Evolutionary conservation across 1,140 invertebrate species (phyloP), one percentile per base, ranked within the genome.

Genomic region (Drosophila lacertosa): DNA sequence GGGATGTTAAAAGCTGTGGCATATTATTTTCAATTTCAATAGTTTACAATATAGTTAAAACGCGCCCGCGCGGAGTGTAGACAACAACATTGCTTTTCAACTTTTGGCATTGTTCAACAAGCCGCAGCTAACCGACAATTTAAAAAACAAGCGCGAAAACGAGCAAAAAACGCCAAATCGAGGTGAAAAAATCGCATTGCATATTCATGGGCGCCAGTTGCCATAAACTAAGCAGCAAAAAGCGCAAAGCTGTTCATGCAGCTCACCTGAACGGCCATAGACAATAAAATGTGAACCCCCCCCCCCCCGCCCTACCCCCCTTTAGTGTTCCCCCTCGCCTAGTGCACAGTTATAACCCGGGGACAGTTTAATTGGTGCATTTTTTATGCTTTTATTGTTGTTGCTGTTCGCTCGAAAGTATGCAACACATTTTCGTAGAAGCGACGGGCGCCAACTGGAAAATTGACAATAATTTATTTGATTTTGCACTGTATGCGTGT

Each of bases 341-440:
- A 88, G 89, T 82, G 77, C 73, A 54, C 88, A 78, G 82, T 90
- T 90, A 76, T 88, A 90, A 81, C 83, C 79, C 82, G 83, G 88
- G 89, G 88, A 90, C 88, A 90, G 88, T 90, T 90, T 90, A 90
- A 90, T 90, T 90, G 88, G 78, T 90, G 80, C 81, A 90, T 81
- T 90, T 90, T 90, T 90, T 86, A 77, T 77, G 62, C 76, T 40
- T 40, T 44, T 24, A 54, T 40, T 57, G 29, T 48, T n/a, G n/a
- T 15, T 63, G 57, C 15, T 42, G 16, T 9, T 16, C 15, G 62
- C 50, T 24, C 24, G 39, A 66, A 75, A 72, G 64, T 68, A 69
- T 77, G 73, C 80, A 76, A 70, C 72, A 66, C 48, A 68, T 65
- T 76, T 76, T 42, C 54, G 32, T 47, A 62, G 63, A 29, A 47